These are phyloP conservation scores for Eupristina koningsbergeri DNA, from an alignment of 1,140 invertebrate genomes.

Conservation along the genomic window DNA sequence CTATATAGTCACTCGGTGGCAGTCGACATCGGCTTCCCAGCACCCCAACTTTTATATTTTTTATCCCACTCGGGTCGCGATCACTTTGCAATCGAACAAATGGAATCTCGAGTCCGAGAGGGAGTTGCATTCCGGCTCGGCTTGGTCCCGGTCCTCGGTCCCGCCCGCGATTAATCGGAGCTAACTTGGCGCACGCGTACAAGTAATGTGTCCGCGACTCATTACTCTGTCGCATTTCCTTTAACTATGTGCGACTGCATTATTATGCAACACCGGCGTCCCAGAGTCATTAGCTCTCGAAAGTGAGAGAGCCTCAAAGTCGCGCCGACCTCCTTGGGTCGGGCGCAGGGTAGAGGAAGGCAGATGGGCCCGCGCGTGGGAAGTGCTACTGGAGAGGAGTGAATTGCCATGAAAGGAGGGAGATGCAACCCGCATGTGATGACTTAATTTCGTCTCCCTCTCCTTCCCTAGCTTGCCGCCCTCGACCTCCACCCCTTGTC, in stretches of 20 bases:
- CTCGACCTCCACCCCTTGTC: background rate
- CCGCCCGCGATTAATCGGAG: conserved; percentile 33
- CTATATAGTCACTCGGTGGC: conserved; percentile 18
- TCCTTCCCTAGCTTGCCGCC: background rate
- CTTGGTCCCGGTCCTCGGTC: too few relatives aligned
- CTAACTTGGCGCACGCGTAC: background rate
- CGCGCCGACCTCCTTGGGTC: background rate
- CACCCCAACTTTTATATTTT: conserved; percentile 4
- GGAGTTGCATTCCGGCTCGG: too few relatives aligned
- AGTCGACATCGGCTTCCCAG: background rate
- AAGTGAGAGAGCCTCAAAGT: background rate
- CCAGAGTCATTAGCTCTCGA: conserved; percentile 45
- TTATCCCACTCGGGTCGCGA: background rate
- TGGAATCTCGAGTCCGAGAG: too few relatives aligned
- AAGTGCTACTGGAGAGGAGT: conserved; percentile 36
- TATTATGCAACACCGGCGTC: conserved; percentile 55
- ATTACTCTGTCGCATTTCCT: conserved; percentile 57
- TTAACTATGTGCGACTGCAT: conserved; percentile 56
- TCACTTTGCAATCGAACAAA: conserved; percentile 35
- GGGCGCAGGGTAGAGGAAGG: background rate
- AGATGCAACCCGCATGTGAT: conserved; percentile 15
- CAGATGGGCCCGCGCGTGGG: conserved; percentile 29
- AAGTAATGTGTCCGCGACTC: conserved; percentile 46
- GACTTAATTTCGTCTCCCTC: conserved; percentile 37
- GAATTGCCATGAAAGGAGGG: conserved; percentile 23